Evolutionary conservation across 1,140 invertebrate species (phyloP), one percentile per base, ranked within the genome.

Genomic region (Cydia strobilella): DNA sequence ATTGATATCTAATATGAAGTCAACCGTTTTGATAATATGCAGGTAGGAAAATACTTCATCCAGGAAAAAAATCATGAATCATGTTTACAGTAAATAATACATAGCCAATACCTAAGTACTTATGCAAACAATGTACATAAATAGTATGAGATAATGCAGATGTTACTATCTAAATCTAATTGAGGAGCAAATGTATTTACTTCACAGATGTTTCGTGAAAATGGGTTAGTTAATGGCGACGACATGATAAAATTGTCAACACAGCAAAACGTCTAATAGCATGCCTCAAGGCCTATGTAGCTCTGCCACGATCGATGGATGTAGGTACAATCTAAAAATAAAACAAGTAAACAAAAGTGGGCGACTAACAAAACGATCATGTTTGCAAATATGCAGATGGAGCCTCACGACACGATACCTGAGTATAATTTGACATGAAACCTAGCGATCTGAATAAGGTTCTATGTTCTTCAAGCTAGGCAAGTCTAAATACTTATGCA

Each of bases 111-210:
- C n/a, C n/a, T 18, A 69, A 35, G 31, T 35, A 18, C n/a, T 39
- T 31, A 69, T 69, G 65, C n/a, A 69, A 35, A 69, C 15, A 35
- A 35, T 42, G n/a, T 31, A 35, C 63, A 66, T 69, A 35, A 27
- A 66, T 69, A 23, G 18, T 59, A 20, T 23, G 20, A 18, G 31
- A 69, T 35, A 35, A 69, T 69, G 27, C n/a, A 27, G 15, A 20
- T 18, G 54, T 23, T 59, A 23, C 54, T 59, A 81, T 48, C 73
- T 76, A 81, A 81, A 83, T 81, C 80, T 82, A 84, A 84, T 84
- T 81, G 81, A 82, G 79, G 83, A 82, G 80, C 80, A 77, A 74
- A 74, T 73, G 39, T 75, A 65, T 63, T 63, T 73, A 79, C 35
- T 42, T 4, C 27, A 69, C 31, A 35, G 31, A 27, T 66, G 25